Conservation (phyloP, 2,888 invertebrate genomes). For the Notodonta ziczac region DNA sequence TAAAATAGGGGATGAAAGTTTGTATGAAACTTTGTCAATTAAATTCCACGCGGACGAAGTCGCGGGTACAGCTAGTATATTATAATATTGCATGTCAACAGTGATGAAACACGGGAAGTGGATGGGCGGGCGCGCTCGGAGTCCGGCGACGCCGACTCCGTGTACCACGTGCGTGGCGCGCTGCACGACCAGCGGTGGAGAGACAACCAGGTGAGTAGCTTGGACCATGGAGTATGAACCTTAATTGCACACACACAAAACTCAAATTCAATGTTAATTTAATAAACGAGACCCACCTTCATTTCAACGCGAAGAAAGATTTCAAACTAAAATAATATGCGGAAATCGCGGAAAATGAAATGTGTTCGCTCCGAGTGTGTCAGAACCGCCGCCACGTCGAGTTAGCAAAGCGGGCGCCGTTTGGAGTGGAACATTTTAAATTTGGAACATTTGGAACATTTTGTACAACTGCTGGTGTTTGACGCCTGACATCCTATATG, state of each 20-base stretch:
- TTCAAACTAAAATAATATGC: constrained; percentile 41
- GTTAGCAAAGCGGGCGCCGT: neutral
- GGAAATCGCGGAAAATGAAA: constrained; percentile 34
- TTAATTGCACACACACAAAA: neutral
- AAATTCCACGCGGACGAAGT: no score
- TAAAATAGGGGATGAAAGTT: no score
- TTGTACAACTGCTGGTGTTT: neutral
- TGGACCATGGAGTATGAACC: neutral
- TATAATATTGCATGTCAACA: constrained; percentile 56
- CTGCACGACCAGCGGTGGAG: constrained; percentile 73
- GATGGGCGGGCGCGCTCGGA: constrained; percentile 90
- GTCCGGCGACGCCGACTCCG: constrained; percentile 91
- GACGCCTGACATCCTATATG: neutral
- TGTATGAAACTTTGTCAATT: no score
- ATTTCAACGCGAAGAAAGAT: constrained; percentile 27
- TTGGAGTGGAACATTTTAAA: neutral
- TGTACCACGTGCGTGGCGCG: constrained; percentile 85
- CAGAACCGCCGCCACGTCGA: constrained; percentile 15
- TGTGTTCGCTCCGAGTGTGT: constrained; percentile 35
- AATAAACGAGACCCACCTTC: constrained; percentile 19
- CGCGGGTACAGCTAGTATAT: no score
- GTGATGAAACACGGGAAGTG: constrained; percentile 91
- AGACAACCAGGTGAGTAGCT: constrained; percentile 65
- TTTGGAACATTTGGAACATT: no score
- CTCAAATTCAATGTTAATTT: constrained; percentile 7